Evolutionary conservation across 2,113 vertebrate genomes (phyloP).

Genomic region (Chauna torquata): DNA sequence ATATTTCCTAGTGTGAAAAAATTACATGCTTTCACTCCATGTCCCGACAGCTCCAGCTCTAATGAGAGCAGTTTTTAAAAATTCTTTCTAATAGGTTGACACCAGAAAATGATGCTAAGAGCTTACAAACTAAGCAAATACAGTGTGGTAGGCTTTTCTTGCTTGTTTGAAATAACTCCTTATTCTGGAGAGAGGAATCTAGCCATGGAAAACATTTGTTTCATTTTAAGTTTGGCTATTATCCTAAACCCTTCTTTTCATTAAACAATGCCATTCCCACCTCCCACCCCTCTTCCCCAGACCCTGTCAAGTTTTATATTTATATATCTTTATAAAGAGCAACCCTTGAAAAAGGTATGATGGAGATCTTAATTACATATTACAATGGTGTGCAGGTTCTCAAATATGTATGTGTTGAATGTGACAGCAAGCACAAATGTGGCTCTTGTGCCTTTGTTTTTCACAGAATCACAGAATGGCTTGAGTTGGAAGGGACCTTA

Average conservation of each 20-base stretch:
- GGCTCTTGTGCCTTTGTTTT: not conserved
- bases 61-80: conserved; percentile 54
- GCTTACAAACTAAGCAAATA: conserved; percentile 42
- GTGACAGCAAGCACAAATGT: not conserved
- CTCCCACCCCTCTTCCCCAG: not conserved
- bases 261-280: not conserved
- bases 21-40: conserved; percentile 49
- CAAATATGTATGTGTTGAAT: not conserved
- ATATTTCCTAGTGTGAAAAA: conserved; percentile 65
- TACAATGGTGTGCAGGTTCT: not conserved
- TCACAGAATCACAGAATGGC: too few relatives aligned
- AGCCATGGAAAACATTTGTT: not conserved
- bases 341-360: not conserved
- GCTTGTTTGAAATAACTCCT: conserved; percentile 3
- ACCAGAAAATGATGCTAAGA: conserved; percentile 47
- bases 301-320: not conserved
- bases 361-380: not conserved
- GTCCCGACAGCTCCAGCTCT: conserved; percentile 56
- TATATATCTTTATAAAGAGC: not conserved
- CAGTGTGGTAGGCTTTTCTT: not conserved
- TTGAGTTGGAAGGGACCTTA: too few relatives aligned
- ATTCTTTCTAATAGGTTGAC: conserved; percentile 53
- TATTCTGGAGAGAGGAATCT: conserved; percentile 18
- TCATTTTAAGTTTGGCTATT: conserved; percentile 10
- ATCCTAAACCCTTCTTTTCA: not conserved